phyloP scores from a whole-genome alignment of 2,797 vertebrate species.

The Tolypeutes matacus region DNA sequence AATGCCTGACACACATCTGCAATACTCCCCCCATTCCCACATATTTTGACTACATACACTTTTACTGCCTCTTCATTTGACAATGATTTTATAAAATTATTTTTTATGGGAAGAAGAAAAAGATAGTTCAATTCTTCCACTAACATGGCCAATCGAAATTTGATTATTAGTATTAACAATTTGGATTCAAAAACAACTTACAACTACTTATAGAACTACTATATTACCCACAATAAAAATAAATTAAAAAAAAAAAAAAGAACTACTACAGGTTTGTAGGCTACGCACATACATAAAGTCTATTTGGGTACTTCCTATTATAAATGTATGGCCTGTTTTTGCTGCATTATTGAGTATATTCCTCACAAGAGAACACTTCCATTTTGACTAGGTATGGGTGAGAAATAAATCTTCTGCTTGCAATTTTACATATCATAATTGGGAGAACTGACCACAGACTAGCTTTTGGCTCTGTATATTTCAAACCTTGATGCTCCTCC shows the following conservation, averaged over 20 bases:
- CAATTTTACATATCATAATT: neutral
- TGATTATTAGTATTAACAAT: neutral
- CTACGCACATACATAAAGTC: neutral
- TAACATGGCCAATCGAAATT: neutral
- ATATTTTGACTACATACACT: neutral
- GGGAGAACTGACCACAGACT: neutral
- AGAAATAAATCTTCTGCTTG: neutral
- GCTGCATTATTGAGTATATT: neutral
- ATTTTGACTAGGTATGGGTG: neutral
- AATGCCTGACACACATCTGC: neutral
- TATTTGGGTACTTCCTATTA: neutral
- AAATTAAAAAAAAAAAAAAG: too few relatives aligned
- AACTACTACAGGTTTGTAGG: neutral
- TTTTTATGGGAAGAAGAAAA: neutral
- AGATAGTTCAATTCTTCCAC: neutral
- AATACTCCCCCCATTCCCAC: neutral
- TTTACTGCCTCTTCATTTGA: neutral
- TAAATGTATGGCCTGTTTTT: neutral
- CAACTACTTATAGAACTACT: neutral
- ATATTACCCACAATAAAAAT: too few relatives aligned
- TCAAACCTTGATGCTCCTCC: neutral
- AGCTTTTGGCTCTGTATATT: neutral
- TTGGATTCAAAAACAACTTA: neutral
- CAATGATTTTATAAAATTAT: neutral
- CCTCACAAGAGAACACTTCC: neutral